Evolutionary conservation across 2,113 vertebrate species (phyloP).

Genomic region (Crypturellus undulatus): DNA sequence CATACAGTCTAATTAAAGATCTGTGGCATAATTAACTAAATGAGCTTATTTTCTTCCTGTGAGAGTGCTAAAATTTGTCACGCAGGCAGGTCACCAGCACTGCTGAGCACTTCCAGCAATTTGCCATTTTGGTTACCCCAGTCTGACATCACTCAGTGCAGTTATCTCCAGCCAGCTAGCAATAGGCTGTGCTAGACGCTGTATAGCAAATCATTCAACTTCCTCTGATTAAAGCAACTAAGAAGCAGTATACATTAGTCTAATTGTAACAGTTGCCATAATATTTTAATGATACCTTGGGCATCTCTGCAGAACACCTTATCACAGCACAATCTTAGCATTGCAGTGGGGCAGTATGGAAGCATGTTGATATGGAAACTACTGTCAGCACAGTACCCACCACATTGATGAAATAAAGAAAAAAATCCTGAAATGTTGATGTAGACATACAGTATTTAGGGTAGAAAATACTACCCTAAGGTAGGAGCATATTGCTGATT

Average conservation of each 20-base stretch:
- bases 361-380: not conserved
- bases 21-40: not conserved
- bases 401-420: not conserved
- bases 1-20: not conserved
- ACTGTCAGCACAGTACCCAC: not conserved
- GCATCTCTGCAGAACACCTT: not conserved
- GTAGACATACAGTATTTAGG: not conserved
- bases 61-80: not conserved
- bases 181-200: not conserved
- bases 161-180: accelerated
- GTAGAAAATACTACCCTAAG: not conserved
- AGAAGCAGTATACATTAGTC: not conserved
- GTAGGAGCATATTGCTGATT: not conserved
- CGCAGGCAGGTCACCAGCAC: not conserved
- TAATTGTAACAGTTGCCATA: not conserved
- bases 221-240: not conserved
- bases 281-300: not conserved
- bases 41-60: not conserved
- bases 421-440: not conserved
- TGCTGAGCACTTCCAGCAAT: not conserved
- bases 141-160: not conserved
- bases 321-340: not conserved
- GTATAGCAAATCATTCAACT: not conserved
- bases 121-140: too few relatives aligned
- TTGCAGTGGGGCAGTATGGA: not conserved